Conservation (phyloP, 2,113 vertebrate genomes). For the Clarias gariepinus region DNA sequence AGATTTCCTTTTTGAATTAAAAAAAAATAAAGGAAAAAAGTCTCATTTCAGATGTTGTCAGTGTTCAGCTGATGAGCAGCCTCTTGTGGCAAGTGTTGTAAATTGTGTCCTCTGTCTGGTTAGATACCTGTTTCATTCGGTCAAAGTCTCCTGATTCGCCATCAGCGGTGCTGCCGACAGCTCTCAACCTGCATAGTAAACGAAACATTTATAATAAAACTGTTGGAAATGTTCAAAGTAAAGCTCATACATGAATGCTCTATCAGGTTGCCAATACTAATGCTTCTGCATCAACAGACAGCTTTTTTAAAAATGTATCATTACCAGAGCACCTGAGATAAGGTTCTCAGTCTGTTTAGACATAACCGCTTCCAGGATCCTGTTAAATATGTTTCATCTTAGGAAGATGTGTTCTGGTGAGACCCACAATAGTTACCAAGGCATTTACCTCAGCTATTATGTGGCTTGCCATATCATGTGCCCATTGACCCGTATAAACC, state of each 20-base stretch:
- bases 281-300: conserved; percentile 7
- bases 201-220: neutral
- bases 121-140: conserved; percentile 93
- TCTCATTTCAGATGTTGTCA: neutral
- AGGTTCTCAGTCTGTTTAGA: conserved; percentile 4
- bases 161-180: conserved; percentile 87
- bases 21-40: neutral
- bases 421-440: conserved; percentile 15
- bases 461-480: neutral
- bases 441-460: conserved; percentile 1
- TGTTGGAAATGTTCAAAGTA: neutral
- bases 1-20: conserved; percentile 83
- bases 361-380: neutral
- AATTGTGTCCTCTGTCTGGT: neutral
- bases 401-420: neutral
- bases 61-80: neutral
- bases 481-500: neutral
- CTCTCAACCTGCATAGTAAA: conserved; percentile 81
- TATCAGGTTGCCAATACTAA: neutral
- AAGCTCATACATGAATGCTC: conserved; percentile 4
- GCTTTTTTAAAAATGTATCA: neutral
- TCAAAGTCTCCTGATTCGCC: conserved; percentile 93
- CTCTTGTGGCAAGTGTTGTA: neutral
- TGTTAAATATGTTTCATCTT: conserved; percentile 16
- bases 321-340: neutral